Evolutionary conservation across 1,140 invertebrate genomes (phyloP).

Genomic region (Pogonomyrmex barbatus): DNA sequence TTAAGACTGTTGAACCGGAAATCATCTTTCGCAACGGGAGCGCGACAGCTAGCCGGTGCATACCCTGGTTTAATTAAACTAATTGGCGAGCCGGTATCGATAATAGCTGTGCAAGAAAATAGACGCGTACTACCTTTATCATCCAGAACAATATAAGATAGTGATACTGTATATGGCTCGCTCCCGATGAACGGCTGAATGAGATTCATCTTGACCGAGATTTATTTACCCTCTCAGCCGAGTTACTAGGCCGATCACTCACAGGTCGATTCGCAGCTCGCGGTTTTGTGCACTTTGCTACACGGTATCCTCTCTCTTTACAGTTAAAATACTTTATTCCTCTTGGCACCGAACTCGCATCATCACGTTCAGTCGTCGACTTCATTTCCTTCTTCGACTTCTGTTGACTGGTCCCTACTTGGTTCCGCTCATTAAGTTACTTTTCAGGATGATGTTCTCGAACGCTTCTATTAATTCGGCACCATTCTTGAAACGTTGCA

Average conservation of each 20-base stretch:
- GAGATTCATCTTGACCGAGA: not conserved
- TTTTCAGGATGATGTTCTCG: constrained; percentile 27
- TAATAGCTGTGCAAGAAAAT: not conserved
- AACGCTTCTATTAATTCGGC: not conserved
- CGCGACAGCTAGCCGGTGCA: not conserved
- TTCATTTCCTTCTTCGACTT: not conserved
- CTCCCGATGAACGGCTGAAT: not conserved
- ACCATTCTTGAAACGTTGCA: not conserved
- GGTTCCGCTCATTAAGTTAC: not conserved
- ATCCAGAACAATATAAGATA: not conserved
- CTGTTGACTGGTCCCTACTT: not conserved
- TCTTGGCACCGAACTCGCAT: not conserved
- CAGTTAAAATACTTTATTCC: not conserved
- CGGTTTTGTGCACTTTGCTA: not conserved
- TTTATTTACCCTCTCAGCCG: not conserved
- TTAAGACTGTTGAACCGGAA: not conserved
- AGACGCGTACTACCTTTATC: not conserved
- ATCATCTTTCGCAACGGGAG: not conserved
- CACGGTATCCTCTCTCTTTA: not conserved
- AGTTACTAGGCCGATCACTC: not conserved
- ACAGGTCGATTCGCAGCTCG: not conserved
- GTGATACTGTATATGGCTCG: not conserved
- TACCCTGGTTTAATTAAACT: not conserved
- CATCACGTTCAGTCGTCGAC: no score
- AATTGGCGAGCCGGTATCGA: not conserved